phyloP scores from a whole-genome alignment of 2,888 invertebrate genomes.

The Pterobdella sp. region DNA sequence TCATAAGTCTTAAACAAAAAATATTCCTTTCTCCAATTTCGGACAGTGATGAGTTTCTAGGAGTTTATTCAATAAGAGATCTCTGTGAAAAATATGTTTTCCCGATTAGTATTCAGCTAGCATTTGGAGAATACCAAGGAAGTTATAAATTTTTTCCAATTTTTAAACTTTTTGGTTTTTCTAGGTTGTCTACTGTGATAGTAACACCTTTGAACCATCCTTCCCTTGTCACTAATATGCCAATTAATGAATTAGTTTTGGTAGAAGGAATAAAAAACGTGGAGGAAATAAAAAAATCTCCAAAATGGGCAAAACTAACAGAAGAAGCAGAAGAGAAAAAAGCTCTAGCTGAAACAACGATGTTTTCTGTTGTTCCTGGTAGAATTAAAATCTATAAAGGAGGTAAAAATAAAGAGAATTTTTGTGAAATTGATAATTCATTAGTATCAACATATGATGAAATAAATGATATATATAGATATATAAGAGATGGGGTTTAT shows the following conservation, averaged over 20 bases:
- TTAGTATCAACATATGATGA: constrained; percentile 70
- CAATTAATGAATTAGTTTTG: constrained; percentile 75
- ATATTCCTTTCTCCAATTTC: constrained; percentile 86
- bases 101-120: constrained; percentile 82
- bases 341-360: background rate
- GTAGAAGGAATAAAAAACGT: constrained; percentile 58
- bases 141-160: constrained; percentile 43
- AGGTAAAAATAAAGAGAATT: background rate
- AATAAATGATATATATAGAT: constrained; percentile 91
- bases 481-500: constrained; percentile 71
- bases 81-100: constrained; percentile 72
- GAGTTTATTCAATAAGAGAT: constrained; percentile 83
- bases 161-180: constrained; percentile 46
- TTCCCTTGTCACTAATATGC: constrained; percentile 66
- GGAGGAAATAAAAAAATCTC: constrained; percentile 40
- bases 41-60: constrained; percentile 84
- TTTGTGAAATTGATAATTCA: constrained; percentile 53
- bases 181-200: constrained; percentile 47
- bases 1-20: constrained; percentile 75
- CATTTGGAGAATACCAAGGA: constrained; percentile 60
- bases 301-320: constrained; percentile 36
- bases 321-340: constrained; percentile 2
- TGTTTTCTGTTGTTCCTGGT: background rate
- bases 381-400: background rate
- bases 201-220: constrained; percentile 45